These are phyloP conservation scores for Pelobates cultripes DNA, from an alignment of 2,797 vertebrate species.

Conservation along the genomic window DNA sequence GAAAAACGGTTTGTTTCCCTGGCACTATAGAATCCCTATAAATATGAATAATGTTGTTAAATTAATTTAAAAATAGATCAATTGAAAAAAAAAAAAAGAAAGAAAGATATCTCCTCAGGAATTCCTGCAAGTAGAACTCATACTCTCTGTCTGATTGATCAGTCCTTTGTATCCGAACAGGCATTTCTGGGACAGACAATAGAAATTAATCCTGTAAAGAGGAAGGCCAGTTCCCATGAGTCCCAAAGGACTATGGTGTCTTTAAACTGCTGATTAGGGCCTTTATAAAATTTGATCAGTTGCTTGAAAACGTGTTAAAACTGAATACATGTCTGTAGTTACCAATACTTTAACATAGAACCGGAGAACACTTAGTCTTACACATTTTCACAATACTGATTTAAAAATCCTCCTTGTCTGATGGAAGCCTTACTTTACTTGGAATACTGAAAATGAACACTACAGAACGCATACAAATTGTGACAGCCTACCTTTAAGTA, in stretches of 20 bases:
- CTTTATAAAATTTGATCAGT: slow-evolving; percentile 68
- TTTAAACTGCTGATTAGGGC: slow-evolving; percentile 63
- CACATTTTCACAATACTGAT: too few species aligned
- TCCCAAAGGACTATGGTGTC: slow-evolving; percentile 73
- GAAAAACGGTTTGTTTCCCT: too few species aligned
- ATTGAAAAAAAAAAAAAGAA: slow-evolving; percentile 51
- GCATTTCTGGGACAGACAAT: slow-evolving; percentile 68
- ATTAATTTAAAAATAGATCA: slow-evolving; percentile 80
- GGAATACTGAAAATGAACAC: too few species aligned
- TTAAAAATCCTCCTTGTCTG: too few species aligned
- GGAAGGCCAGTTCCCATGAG: slow-evolving; percentile 72
- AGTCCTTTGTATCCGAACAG: slow-evolving; percentile 58
- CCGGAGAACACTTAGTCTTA: too few species aligned
- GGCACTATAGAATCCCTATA: too few species aligned
- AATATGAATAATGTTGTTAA: slow-evolving; percentile 78
- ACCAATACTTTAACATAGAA: neutral
- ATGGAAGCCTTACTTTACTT: too few species aligned
- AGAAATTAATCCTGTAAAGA: slow-evolving; percentile 68
- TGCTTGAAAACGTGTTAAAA: slow-evolving; percentile 50
- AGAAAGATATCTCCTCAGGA: slow-evolving; percentile 58
- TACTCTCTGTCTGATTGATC: slow-evolving; percentile 65
- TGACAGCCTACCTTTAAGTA: too few species aligned
- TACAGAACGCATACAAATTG: too few species aligned
- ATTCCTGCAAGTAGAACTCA: slow-evolving; percentile 58
- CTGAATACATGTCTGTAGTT: neutral